phyloP scores from a whole-genome alignment of 2,797 vertebrate genomes.

The Trachops cirrhosus region DNA sequence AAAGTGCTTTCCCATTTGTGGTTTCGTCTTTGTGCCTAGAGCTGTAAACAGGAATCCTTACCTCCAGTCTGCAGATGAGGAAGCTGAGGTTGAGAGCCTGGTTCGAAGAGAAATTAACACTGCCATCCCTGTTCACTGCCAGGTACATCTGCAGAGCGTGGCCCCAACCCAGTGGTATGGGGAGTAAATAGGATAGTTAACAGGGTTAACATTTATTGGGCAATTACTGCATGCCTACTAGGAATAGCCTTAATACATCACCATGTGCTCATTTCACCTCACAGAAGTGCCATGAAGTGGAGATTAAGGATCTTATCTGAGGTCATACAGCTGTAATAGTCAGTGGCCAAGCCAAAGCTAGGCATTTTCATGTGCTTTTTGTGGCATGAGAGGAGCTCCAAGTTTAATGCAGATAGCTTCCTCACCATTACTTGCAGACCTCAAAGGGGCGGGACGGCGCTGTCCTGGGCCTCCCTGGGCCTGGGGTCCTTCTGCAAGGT shows the following conservation, averaged over 20 bases:
- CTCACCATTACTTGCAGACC: background rate
- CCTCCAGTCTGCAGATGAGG: background rate
- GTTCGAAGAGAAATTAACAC: background rate
- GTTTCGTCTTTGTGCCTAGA: background rate
- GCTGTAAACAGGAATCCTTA: background rate
- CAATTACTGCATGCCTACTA: background rate
- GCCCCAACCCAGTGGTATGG: too few relatives aligned
- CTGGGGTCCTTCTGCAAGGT: background rate
- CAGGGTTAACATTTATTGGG: background rate
- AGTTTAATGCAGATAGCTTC: background rate
- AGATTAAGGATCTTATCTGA: background rate
- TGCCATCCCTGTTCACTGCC: background rate
- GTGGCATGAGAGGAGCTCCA: background rate
- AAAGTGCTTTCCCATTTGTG: background rate
- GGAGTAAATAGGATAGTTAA: background rate
- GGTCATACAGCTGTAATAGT: background rate
- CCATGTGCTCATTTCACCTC: background rate
- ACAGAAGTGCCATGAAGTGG: background rate
- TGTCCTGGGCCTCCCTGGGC: background rate
- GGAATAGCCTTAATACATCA: background rate
- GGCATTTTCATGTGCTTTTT: background rate
- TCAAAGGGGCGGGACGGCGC: fast-evolving
- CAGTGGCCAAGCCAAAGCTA: background rate
- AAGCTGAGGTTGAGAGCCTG: background rate
- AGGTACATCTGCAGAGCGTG: background rate